Conservation (phyloP, 2,797 vertebrate genomes). For the Thripadectes ignobilis region DNA sequence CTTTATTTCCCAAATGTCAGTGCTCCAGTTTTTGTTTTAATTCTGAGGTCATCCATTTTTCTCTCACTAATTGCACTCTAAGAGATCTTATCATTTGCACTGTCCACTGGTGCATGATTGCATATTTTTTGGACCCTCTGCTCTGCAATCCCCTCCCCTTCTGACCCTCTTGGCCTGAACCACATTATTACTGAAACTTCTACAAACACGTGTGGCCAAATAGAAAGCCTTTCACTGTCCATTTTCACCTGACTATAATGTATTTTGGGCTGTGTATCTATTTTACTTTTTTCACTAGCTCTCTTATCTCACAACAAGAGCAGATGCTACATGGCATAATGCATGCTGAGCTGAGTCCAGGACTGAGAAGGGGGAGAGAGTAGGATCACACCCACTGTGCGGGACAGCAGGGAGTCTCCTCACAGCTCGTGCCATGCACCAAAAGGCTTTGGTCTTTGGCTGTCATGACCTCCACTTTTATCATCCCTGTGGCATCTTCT, state of each 20-base stretch:
- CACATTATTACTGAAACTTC: not conserved
- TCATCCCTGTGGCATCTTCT: not conserved
- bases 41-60: not conserved
- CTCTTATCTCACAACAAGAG: not conserved
- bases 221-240: not conserved
- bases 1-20: not conserved
- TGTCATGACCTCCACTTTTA: not conserved
- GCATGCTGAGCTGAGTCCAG: not conserved
- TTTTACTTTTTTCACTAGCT: not conserved
- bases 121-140: not conserved
- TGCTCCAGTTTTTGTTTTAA: not conserved
- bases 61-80: not conserved
- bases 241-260: not conserved
- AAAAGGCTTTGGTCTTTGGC: not conserved
- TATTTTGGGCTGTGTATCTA: not conserved
- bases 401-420: not conserved
- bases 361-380: not conserved
- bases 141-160: not conserved
- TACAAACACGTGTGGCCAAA: not conserved
- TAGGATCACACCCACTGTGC: rapidly evolving
- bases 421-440: not conserved
- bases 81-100: not conserved
- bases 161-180: not conserved
- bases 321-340: not conserved
- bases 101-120: not conserved